Evolutionary conservation across 2,113 vertebrate species (phyloP).

Genomic region (Tetrax tetrax): DNA sequence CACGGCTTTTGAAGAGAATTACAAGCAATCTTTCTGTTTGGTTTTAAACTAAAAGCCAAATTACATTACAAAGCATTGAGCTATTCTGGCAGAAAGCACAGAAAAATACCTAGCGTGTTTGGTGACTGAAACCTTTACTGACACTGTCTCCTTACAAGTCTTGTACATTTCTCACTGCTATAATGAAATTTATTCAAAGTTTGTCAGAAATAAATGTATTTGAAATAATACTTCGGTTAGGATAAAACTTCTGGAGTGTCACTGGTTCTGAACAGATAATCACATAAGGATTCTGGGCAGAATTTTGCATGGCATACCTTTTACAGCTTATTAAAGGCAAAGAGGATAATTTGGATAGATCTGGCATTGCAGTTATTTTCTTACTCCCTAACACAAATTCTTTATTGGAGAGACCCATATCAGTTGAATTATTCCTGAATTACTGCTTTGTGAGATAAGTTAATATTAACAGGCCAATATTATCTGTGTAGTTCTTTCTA

Average conservation of each 20-base stretch:
- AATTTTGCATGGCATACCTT: neutral
- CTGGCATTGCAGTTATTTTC: neutral
- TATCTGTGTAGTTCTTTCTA: neutral
- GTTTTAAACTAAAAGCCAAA: conserved; percentile 20
- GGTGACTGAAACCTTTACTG: neutral
- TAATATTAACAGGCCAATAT: neutral
- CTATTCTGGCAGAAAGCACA: neutral
- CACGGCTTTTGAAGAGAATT: neutral
- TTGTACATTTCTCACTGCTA: neutral
- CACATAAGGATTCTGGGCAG: neutral
- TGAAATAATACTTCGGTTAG: neutral
- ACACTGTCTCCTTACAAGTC: neutral
- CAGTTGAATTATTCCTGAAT: neutral
- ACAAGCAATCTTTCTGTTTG: neutral
- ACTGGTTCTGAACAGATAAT: neutral
- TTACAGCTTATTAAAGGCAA: neutral
- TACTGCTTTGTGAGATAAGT: neutral
- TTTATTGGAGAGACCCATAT: neutral
- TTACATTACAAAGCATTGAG: neutral
- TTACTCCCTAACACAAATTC: neutral
- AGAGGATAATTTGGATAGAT: neutral
- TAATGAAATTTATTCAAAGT: neutral
- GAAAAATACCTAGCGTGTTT: neutral
- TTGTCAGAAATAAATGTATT: neutral
- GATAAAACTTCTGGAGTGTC: neutral